Conservation (phyloP, 2,797 vertebrate genomes). For the Chiloscyllium punctatum region DNA sequence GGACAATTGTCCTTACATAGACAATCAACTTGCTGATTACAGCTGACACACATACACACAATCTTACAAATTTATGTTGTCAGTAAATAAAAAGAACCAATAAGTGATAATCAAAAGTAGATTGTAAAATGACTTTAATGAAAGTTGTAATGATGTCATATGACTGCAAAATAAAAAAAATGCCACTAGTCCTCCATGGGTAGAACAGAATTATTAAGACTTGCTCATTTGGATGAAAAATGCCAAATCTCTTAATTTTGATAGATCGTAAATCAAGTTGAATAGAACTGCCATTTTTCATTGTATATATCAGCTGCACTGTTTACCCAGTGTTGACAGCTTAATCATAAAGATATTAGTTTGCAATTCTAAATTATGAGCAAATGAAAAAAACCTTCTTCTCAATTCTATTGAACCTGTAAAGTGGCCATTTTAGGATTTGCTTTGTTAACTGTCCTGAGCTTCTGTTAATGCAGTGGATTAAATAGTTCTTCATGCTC, state of each 20-base stretch:
- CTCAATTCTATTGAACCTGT: neutral
- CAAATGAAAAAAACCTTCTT: conserved; percentile 19
- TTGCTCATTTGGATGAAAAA: conserved; percentile 3
- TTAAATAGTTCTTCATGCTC: neutral
- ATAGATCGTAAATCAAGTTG: neutral
- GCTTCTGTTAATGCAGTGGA: conserved; percentile 9
- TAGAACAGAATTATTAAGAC: neutral
- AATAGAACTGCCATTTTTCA: neutral
- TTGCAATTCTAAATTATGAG: conserved; percentile 2
- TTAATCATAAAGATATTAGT: neutral
- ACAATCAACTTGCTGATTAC: conserved; percentile 3
- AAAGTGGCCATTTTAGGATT: neutral
- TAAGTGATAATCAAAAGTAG: neutral
- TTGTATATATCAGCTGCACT: neutral
- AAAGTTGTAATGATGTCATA: neutral
- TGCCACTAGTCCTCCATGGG: neutral
- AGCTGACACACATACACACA: neutral
- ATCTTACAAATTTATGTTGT: neutral
- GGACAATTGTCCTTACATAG: neutral
- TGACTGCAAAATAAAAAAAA: too few species aligned
- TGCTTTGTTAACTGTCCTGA: neutral
- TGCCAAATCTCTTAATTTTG: neutral
- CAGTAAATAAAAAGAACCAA: neutral
- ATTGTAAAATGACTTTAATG: neutral
- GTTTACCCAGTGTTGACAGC: neutral